Conservation (phyloP, 1,140 invertebrate species). For the Panonychus citri region DNA sequence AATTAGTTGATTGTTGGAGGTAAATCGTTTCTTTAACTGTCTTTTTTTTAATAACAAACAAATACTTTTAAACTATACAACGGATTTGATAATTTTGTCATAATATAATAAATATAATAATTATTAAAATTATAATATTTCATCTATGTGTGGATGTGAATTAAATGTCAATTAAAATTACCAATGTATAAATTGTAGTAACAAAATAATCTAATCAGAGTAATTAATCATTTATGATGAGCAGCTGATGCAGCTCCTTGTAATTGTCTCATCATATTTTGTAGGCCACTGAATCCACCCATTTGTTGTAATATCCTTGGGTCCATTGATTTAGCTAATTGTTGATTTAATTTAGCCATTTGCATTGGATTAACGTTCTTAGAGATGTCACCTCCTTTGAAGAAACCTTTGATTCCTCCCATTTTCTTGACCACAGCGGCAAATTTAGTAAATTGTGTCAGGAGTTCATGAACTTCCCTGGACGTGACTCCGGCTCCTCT, state of each 20-base stretch:
- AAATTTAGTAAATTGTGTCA: constrained; percentile 97
- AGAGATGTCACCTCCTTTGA: constrained; percentile 89
- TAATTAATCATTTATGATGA: neutral
- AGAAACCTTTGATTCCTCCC: constrained; percentile 97
- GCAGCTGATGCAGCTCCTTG: neutral
- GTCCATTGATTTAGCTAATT: constrained; percentile 99
- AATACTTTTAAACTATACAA: too few species aligned
- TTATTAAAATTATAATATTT: too few species aligned
- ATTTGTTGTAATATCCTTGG: constrained; percentile 84
- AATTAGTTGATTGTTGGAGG: too few species aligned
- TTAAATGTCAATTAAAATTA: too few species aligned
- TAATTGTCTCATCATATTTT: constrained; percentile 44
- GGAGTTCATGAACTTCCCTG: constrained; percentile 87
- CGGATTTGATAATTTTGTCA: too few species aligned
- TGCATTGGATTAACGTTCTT: constrained; percentile 96
- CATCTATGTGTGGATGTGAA: too few species aligned
- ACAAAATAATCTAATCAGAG: too few species aligned
- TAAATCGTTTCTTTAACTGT: too few species aligned
- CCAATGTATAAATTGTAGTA: too few species aligned
- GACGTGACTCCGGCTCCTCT: constrained; percentile 82
- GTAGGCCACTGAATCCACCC: constrained; percentile 83
- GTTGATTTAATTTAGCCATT: constrained; percentile 96
- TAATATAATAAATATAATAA: too few species aligned
- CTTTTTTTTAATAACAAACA: too few species aligned
- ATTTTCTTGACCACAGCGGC: constrained; percentile 99